phyloP scores from a whole-genome alignment of 2,888 invertebrate genomes.

The Pherbina coryleti region DNA sequence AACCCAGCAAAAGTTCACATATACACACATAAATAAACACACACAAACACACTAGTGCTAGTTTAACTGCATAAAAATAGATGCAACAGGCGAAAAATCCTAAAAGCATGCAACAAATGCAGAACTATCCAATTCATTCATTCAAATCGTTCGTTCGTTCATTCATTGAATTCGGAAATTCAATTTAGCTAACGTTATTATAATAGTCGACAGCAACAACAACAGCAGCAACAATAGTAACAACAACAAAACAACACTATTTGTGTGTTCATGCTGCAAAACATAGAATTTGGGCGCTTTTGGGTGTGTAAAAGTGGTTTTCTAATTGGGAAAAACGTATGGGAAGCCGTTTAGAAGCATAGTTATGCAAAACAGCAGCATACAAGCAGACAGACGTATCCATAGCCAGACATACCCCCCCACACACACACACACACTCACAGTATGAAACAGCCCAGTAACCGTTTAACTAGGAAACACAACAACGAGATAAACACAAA shows the following conservation, averaged over 20 bases:
- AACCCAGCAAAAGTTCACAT: background rate
- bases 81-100: conserved; percentile 28
- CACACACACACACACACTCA: background rate
- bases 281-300: no score
- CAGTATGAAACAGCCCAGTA: background rate
- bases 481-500: conserved; percentile 37
- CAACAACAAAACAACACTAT: conserved; percentile 31
- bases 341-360: no score
- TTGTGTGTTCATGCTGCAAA: no score
- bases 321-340: no score
- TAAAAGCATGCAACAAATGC: conserved; percentile 30
- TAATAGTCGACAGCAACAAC: conserved; percentile 40
- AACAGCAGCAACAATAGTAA: conserved; percentile 35
- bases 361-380: background rate
- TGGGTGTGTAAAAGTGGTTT: no score
- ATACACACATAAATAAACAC: no score
- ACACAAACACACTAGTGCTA: background rate
- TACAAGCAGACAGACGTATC: background rate
- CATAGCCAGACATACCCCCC: background rate
- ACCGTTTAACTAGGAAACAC: conserved; percentile 50
- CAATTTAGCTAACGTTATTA: conserved; percentile 57
- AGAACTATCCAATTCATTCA: conserved; percentile 48
- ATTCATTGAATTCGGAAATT: conserved; percentile 68
- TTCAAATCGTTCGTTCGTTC: conserved; percentile 62
- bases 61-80: background rate